Conservation (phyloP, 64 coral and sea anemone species). For the Pachyseris speciosa region DNA sequence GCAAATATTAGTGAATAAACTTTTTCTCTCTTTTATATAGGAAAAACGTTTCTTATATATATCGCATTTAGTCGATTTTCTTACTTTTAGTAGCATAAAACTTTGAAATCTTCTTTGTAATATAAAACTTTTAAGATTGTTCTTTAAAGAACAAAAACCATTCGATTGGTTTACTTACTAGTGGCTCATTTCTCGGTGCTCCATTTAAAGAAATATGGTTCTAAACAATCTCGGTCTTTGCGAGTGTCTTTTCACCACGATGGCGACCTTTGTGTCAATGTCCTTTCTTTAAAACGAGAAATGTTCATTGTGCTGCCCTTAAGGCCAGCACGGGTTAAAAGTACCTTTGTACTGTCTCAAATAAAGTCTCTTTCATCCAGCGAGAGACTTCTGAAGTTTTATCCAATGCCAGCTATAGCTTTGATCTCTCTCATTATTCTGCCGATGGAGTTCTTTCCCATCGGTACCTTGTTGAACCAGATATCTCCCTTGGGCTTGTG, state of each 20-base stretch:
- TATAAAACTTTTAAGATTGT: slow-evolving; percentile 47
- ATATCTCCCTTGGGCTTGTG: slow-evolving; percentile 99
- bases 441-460: slow-evolving; percentile 99
- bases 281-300: slow-evolving; percentile 17
- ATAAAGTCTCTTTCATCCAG: background rate
- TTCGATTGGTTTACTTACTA: slow-evolving; percentile 34
- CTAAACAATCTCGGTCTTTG: background rate
- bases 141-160: slow-evolving; percentile 30
- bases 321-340: background rate
- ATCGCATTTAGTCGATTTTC: slow-evolving; percentile 7
- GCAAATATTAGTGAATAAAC: slow-evolving; percentile 12
- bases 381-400: background rate
- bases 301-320: background rate
- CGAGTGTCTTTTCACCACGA: background rate
- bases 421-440: slow-evolving; percentile 99
- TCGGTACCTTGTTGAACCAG: slow-evolving; percentile 99
- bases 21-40: slow-evolving; percentile 18
- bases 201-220: slow-evolving; percentile 16
- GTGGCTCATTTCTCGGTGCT: background rate
- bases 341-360: background rate
- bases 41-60: slow-evolving; percentile 25
- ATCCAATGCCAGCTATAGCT: slow-evolving; percentile 97
- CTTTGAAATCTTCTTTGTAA: background rate
- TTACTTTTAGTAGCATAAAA: slow-evolving; percentile 54
- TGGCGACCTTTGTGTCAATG: slow-evolving; percentile 15